These are phyloP conservation scores for Caenorhabditis brenneri DNA, from an alignment of 1,140 invertebrate genomes.

Conservation along the genomic window DNA sequence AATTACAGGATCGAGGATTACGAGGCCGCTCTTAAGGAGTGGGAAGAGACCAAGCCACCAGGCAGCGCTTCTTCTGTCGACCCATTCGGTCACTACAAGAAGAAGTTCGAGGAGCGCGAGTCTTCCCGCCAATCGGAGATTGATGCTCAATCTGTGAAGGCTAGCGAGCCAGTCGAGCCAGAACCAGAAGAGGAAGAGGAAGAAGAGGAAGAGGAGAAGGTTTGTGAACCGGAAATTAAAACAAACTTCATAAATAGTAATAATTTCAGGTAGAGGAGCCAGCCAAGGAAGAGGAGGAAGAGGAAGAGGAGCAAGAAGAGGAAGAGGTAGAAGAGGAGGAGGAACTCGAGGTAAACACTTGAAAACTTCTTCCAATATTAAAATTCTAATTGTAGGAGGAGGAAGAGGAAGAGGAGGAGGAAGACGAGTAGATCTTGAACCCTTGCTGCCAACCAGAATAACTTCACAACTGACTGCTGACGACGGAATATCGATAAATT, in stretches of 20 bases:
- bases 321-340: conserved; percentile 64
- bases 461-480: conserved; percentile 35
- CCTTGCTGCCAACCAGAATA: not conserved
- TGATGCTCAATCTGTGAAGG: conserved; percentile 46
- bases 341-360: conserved; percentile 63
- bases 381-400: conserved; percentile 36
- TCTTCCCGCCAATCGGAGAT: conserved; percentile 53
- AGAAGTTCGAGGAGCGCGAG: conserved; percentile 67
- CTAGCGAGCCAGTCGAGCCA: conserved; percentile 51
- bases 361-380: conserved; percentile 56
- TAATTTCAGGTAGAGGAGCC: conserved; percentile 19
- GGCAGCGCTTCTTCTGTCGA: conserved; percentile 66
- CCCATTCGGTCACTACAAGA: conserved; percentile 67
- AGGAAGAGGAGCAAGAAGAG: conserved; percentile 63
- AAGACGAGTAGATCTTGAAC: conserved; percentile 34
- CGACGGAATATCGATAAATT: conserved; percentile 27
- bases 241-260: not conserved
- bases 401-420: conserved; percentile 44
- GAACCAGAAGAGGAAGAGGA: conserved; percentile 55
- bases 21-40: conserved; percentile 67
- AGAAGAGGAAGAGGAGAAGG: conserved; percentile 61
- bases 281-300: conserved; percentile 52
- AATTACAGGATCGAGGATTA: conserved; percentile 67
- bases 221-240: not conserved
- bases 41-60: conserved; percentile 69